Percentiles rank a stretch among this genome's conserved stretches.
These are phyloP conservation scores for Alosa alosa DNA, from an alignment of 2,113 vertebrate species.

Conservation along the genomic window DNA sequence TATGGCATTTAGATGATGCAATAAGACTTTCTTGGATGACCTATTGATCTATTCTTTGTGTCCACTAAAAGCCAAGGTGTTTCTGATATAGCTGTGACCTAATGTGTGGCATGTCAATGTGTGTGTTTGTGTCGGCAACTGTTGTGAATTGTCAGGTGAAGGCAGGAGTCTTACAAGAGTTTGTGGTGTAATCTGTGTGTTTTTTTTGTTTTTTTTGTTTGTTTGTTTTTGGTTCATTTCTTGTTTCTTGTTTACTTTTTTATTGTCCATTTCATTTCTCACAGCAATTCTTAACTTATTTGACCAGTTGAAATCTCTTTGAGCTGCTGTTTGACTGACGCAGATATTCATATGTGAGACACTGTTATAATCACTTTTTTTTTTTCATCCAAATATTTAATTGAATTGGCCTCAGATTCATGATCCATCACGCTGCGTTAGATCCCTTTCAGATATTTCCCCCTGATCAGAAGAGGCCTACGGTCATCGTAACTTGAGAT, in stretches of 20 bases:
- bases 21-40: constrained; percentile 61
- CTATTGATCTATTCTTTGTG: constrained; percentile 46
- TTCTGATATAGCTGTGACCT: constrained; percentile 44
- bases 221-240: background rate
- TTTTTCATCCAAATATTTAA: background rate
- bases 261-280: background rate
- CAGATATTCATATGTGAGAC: background rate
- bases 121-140: constrained; percentile 9
- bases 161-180: background rate
- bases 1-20: constrained; percentile 70
- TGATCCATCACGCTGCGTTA: background rate
- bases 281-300: background rate
- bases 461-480: background rate
- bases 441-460: background rate
- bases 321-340: background rate
- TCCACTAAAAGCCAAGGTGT: constrained; percentile 61
- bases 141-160: background rate
- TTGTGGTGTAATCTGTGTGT: background rate
- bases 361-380: background rate
- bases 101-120: constrained; percentile 17
- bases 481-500: background rate
- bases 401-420: background rate
- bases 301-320: background rate
- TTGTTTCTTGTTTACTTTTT: background rate
- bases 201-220: background rate